Evolutionary conservation across 2,797 vertebrate genomes (phyloP).

Genomic region (Sitta carolinensis): DNA sequence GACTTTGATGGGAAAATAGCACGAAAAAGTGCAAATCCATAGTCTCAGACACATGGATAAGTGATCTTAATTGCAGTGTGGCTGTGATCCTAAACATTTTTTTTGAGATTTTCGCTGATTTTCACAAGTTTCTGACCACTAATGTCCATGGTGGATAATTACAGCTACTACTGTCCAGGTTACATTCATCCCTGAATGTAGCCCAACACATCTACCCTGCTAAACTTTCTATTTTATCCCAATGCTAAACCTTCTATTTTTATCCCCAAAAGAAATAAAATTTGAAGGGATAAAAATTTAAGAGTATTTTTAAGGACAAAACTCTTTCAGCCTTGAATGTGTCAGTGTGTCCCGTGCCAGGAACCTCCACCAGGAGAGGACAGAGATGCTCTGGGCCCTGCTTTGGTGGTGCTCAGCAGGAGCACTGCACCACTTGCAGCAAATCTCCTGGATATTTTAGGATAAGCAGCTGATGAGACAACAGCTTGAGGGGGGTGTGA

Average conservation of each 20-base stretch:
- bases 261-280: background rate
- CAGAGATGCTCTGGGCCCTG: background rate
- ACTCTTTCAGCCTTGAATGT: background rate
- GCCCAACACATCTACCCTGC: background rate
- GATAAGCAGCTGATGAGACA: background rate
- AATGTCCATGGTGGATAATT: background rate
- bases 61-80: background rate
- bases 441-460: background rate
- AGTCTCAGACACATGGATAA: background rate
- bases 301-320: background rate
- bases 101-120: background rate
- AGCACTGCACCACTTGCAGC: background rate
- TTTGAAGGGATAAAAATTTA: too few species aligned
- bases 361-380: background rate
- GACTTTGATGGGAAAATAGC: background rate
- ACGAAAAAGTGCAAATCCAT: background rate
- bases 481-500: fast-evolving
- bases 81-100: background rate
- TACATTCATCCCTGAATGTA: background rate
- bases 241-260: background rate
- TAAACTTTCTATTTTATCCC: background rate
- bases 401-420: background rate
- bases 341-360: background rate
- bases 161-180: background rate
- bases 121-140: background rate